Conservation (phyloP, 1,140 invertebrate genomes). For the Eriosoma lanigerum region DNA sequence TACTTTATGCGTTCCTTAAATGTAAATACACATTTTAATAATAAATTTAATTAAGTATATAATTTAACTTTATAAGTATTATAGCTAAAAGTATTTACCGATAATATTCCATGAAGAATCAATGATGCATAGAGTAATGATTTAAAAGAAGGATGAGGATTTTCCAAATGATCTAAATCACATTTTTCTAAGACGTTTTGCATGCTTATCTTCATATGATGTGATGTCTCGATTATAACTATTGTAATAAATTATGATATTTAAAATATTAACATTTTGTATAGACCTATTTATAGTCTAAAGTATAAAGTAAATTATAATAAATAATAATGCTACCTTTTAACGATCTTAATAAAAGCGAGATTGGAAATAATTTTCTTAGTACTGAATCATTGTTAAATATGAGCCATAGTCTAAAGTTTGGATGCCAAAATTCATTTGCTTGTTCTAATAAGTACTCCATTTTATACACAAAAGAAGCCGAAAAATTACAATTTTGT, state of each 20-base stretch:
- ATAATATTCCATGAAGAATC: constrained; percentile 73
- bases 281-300: too few relatives aligned
- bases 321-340: constrained; percentile 23
- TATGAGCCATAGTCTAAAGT: constrained; percentile 30
- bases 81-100: not conserved
- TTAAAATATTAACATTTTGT: not conserved
- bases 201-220: constrained; percentile 85
- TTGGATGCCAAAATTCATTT: constrained; percentile 10
- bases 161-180: constrained; percentile 65
- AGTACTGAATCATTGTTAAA: not conserved
- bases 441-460: constrained; percentile 10
- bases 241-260: not conserved
- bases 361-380: not conserved
- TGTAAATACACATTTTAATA: constrained; percentile 57
- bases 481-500: constrained; percentile 33
- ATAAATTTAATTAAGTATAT: not conserved
- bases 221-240: constrained; percentile 88
- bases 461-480: not conserved
- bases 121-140: constrained; percentile 79
- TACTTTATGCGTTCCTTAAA: constrained; percentile 88
- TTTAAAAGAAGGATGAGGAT: constrained; percentile 73
- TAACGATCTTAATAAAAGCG: constrained; percentile 29
- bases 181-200: constrained; percentile 85
- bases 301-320: too few relatives aligned
- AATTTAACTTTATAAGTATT: not conserved